Percentiles rank a stretch among this genome's conserved stretches.
Evolutionary conservation across 1,140 invertebrate genomes (phyloP).

Genomic region (Listronotus oregonensis): DNA sequence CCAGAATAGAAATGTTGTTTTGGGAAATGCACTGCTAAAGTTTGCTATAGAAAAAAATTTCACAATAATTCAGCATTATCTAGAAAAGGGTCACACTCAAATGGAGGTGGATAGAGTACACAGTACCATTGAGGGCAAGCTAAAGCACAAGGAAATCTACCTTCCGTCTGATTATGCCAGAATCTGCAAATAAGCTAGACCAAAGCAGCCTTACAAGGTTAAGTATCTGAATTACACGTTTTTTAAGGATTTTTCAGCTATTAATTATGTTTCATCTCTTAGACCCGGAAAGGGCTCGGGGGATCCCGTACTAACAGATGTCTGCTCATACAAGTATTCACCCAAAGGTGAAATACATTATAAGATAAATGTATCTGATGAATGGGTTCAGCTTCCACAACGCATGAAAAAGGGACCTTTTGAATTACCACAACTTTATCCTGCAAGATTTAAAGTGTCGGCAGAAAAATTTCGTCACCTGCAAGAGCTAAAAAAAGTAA

Average conservation of each 20-base stretch:
- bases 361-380: too few relatives aligned
- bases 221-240: constrained; percentile 23
- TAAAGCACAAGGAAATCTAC: constrained; percentile 38
- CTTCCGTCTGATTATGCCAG: constrained; percentile 36
- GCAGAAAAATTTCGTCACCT: too few relatives aligned
- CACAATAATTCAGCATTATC: constrained; percentile 36
- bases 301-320: too few relatives aligned
- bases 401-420: too few relatives aligned
- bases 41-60: constrained; percentile 22
- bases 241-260: not conserved
- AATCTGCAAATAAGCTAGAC: constrained; percentile 40
- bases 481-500: too few relatives aligned
- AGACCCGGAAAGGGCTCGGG: too few relatives aligned
- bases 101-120: constrained; percentile 52
- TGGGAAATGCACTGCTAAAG: constrained; percentile 32
- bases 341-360: too few relatives aligned
- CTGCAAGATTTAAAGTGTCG: too few relatives aligned
- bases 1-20: constrained; percentile 33
- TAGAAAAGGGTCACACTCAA: constrained; percentile 50
- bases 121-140: constrained; percentile 39
- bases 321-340: too few relatives aligned
- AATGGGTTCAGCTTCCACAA: too few relatives aligned
- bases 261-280: too few relatives aligned
- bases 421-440: too few relatives aligned
- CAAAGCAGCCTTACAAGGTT: constrained; percentile 24